A percentile compares a stretch with the other conserved stretches of the same genome.
Evolutionary conservation across 2,888 invertebrate species (phyloP).

Genomic region (Aphidoletes aphidimyza): DNA sequence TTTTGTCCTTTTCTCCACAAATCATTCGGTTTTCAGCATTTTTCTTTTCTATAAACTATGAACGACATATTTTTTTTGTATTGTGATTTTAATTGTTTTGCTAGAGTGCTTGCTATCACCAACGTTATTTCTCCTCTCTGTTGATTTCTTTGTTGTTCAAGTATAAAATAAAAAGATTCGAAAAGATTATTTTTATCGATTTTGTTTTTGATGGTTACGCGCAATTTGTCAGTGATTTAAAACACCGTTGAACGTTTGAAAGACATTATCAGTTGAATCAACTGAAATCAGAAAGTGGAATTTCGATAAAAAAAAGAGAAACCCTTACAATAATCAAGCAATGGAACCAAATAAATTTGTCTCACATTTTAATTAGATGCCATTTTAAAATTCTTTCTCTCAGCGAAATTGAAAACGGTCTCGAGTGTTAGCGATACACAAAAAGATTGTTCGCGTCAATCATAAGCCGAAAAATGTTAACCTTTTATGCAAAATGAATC

Average conservation of each 20-base stretch:
- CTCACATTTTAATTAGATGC: background rate
- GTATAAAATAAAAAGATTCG: conserved; percentile 12
- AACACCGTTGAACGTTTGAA: background rate
- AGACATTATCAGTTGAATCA: background rate
- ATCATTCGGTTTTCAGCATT: background rate
- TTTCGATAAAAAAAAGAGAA: background rate
- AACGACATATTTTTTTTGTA: conserved; percentile 1
- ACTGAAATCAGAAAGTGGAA: background rate
- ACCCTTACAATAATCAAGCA: background rate
- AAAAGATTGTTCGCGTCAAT: too few relatives aligned
- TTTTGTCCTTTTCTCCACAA: background rate
- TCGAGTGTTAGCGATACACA: too few relatives aligned
- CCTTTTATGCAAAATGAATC: too few relatives aligned
- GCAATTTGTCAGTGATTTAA: conserved; percentile 26
- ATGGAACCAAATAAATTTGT: background rate
- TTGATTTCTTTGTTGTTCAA: background rate
- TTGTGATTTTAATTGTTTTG: background rate
- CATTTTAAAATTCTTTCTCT: background rate
- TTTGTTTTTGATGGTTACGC: conserved; percentile 9
- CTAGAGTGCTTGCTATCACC: background rate
- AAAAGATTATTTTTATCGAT: conserved; percentile 18
- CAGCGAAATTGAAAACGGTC: too few relatives aligned
- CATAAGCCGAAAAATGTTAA: too few relatives aligned
- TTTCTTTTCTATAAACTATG: background rate
- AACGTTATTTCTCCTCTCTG: background rate